These are phyloP conservation scores for Drosophila ananassae DNA, from an alignment of 1,140 invertebrate species.

Conservation along the genomic window DNA sequence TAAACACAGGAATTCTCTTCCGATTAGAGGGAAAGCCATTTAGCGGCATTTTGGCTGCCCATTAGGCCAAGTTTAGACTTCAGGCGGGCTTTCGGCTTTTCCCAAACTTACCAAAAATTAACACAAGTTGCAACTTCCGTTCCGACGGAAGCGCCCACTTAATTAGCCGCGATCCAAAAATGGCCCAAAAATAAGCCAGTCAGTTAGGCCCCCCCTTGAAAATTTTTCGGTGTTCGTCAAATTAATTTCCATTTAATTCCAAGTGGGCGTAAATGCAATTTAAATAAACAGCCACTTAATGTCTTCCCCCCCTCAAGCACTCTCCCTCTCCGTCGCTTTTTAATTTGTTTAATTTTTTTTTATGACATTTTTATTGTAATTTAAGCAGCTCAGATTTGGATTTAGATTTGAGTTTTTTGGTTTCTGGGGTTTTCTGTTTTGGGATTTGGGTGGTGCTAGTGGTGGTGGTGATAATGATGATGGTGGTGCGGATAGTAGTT, in stretches of 20 bases:
- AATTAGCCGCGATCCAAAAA: conserved; percentile 54
- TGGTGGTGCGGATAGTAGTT: conserved; percentile 38
- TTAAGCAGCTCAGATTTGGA: conserved; percentile 29
- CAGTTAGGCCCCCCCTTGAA: neutral
- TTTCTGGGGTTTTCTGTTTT: conserved; percentile 19
- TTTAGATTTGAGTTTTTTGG: conserved; percentile 30
- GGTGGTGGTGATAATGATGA: conserved; percentile 1
- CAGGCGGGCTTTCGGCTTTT: conserved; percentile 33
- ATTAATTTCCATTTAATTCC: conserved; percentile 81
- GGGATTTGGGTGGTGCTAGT: conserved; percentile 6
- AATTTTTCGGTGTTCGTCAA: conserved; percentile 60
- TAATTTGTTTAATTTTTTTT: conserved; percentile 55
- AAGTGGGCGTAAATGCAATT: conserved; percentile 80
- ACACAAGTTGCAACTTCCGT: conserved; percentile 69
- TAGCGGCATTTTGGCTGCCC: conserved; percentile 68
- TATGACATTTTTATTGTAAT: conserved; percentile 68
- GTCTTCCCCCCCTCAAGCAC: conserved; percentile 2
- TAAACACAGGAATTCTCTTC: conserved; percentile 73
- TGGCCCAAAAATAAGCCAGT: neutral
- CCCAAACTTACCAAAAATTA: conserved; percentile 7
- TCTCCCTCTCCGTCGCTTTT: conserved; percentile 19
- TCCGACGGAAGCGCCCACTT: conserved; percentile 70
- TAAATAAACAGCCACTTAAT: conserved; percentile 76
- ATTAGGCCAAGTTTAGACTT: conserved; percentile 63
- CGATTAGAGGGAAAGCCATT: conserved; percentile 62